These are phyloP conservation scores for Serripes groenlandicus DNA, from an alignment of 2,888 invertebrate species.

Conservation along the genomic window DNA sequence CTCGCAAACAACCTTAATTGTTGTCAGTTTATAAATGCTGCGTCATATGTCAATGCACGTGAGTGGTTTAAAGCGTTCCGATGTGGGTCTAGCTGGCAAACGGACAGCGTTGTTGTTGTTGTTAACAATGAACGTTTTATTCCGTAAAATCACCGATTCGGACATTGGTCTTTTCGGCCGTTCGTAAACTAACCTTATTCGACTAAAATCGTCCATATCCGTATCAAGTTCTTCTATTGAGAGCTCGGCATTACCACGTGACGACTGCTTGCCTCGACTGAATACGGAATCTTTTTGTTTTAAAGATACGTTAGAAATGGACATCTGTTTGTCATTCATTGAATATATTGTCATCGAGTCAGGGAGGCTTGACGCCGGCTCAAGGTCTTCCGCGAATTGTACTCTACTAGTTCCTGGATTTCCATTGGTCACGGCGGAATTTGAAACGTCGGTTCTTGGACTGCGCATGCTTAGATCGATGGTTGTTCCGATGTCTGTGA, in stretches of 20 bases:
- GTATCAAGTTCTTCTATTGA: conserved; percentile 59
- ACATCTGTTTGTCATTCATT: neutral
- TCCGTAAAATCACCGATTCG: conserved; percentile 48
- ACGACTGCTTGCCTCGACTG: neutral
- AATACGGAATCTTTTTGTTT: conserved; percentile 23
- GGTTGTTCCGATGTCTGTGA: neutral
- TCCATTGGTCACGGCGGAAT: neutral
- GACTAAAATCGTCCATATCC: conserved; percentile 42
- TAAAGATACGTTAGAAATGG: conserved; percentile 41
- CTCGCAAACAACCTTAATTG: neutral
- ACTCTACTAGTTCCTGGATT: conserved; percentile 8
- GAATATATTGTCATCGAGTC: conserved; percentile 17
- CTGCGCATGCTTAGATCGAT: conserved; percentile 5
- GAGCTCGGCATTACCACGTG: conserved; percentile 13
- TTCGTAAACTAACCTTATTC: conserved; percentile 57
- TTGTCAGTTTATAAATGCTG: neutral
- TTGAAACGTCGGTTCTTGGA: conserved; percentile 11
- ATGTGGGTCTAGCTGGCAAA: conserved; percentile 2
- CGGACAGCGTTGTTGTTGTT: neutral
- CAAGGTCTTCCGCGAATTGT: conserved; percentile 47
- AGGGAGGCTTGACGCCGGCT: conserved; percentile 27
- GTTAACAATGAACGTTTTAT: conserved; percentile 63
- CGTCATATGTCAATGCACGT: neutral
- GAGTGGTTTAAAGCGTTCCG: conserved; percentile 18
- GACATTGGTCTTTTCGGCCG: conserved; percentile 50